phyloP scores from a whole-genome alignment of 2,113 vertebrate species.

The Sakesphorus luctuosus region DNA sequence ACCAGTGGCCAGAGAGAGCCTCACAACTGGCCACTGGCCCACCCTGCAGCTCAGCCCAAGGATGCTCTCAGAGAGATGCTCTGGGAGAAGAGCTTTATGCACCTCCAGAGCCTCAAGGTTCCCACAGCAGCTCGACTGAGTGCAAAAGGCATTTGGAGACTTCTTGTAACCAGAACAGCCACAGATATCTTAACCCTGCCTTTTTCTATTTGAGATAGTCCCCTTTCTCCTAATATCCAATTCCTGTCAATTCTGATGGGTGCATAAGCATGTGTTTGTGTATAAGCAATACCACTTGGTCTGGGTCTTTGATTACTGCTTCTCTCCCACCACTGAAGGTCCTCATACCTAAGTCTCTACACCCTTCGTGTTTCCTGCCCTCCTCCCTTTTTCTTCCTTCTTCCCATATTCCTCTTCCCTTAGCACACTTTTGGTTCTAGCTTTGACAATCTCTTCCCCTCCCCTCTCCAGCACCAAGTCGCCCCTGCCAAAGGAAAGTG shows the following conservation, averaged over 20 bases:
- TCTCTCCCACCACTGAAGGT: neutral
- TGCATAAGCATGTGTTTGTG: neutral
- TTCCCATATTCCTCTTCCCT: neutral
- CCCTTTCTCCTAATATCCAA: neutral
- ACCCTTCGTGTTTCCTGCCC: neutral
- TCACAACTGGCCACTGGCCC: fast-evolving
- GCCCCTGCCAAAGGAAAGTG: neutral
- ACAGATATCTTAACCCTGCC: neutral
- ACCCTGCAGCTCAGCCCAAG: neutral
- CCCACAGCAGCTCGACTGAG: neutral
- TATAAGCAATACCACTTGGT: neutral
- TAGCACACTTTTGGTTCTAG: neutral
- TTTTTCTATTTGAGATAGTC: neutral
- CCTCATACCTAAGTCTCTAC: neutral
- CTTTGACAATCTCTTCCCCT: neutral
- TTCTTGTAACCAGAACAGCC: neutral
- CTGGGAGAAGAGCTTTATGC: neutral
- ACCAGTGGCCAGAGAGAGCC: fast-evolving
- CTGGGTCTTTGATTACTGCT: neutral
- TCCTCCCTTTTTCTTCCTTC: neutral
- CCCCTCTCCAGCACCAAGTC: neutral
- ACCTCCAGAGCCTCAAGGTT: neutral
- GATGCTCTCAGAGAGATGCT: neutral
- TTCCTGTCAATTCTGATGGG: neutral
- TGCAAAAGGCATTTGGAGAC: neutral